Evolutionary conservation across 2,888 invertebrate species (phyloP).

Genomic region (Mesorhabditis sp.): DNA sequence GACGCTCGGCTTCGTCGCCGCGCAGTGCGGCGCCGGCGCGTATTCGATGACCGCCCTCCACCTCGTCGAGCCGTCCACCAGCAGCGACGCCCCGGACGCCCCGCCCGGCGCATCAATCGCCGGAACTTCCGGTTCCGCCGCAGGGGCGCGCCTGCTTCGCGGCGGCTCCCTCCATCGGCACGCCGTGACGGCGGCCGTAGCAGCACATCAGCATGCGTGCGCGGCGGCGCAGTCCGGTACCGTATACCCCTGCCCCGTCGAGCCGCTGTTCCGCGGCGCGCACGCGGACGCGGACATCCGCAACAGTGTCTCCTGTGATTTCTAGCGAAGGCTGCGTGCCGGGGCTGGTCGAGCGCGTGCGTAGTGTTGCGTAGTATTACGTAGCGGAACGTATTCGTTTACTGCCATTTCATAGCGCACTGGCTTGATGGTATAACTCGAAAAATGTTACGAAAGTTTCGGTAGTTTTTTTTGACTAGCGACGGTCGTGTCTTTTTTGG

Average conservation of each 20-base stretch:
- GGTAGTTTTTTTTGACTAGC: too few species aligned
- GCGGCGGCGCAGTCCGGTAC: background rate
- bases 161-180: background rate
- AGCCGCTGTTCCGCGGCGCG: background rate
- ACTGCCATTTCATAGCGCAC: too few species aligned
- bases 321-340: background rate
- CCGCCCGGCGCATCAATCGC: constrained; percentile 11
- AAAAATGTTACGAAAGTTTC: too few species aligned
- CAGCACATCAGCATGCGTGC: background rate
- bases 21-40: constrained; percentile 29
- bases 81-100: constrained; percentile 18
- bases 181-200: background rate
- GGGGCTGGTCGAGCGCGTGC: background rate
- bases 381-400: too few species aligned
- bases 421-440: too few species aligned
- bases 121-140: background rate
- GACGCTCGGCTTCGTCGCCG: constrained; percentile 1
- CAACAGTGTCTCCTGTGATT: constrained; percentile 4
- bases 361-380: too few species aligned
- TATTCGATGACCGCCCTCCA: constrained; percentile 41
- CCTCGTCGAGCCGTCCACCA: constrained; percentile 16
- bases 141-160: background rate
- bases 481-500: too few species aligned
- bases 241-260: background rate
- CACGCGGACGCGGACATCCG: background rate